A percentile compares a stretch with the other conserved stretches of the same genome.
Evolutionary conservation across 2,113 vertebrate species (phyloP).

Genomic region (Proteles cristata): DNA sequence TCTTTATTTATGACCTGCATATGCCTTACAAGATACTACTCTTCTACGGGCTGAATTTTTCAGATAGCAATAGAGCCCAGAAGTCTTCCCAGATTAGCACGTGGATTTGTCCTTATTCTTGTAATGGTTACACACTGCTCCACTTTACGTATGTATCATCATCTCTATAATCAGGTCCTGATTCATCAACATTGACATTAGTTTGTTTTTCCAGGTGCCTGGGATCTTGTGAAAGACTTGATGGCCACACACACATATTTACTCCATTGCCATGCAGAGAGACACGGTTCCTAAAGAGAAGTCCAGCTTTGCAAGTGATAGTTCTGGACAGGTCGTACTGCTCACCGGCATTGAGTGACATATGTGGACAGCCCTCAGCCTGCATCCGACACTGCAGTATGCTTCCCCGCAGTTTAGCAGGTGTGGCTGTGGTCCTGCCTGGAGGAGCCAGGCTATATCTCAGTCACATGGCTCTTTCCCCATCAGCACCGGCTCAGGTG

Average conservation of each 20-base stretch:
- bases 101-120: not conserved
- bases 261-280: not conserved
- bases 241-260: accelerated
- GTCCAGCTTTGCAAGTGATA: not conserved
- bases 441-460: not conserved
- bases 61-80: not conserved
- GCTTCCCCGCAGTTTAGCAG: not conserved
- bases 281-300: not conserved
- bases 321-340: not conserved
- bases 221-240: not conserved
- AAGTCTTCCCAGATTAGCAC: not conserved
- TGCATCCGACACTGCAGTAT: accelerated
- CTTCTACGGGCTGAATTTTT: not conserved
- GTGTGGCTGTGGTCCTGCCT: not conserved
- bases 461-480: too few relatives aligned
- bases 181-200: not conserved
- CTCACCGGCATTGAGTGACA: accelerated
- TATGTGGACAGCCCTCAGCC: not conserved
- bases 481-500: not conserved
- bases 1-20: not conserved
- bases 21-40: not conserved
- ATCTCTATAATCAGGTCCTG: not conserved
- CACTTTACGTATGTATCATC: not conserved
- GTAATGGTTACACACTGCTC: not conserved
- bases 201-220: not conserved